phyloP scores from a whole-genome alignment of 2,113 vertebrate species.

The Pagrus major region DNA sequence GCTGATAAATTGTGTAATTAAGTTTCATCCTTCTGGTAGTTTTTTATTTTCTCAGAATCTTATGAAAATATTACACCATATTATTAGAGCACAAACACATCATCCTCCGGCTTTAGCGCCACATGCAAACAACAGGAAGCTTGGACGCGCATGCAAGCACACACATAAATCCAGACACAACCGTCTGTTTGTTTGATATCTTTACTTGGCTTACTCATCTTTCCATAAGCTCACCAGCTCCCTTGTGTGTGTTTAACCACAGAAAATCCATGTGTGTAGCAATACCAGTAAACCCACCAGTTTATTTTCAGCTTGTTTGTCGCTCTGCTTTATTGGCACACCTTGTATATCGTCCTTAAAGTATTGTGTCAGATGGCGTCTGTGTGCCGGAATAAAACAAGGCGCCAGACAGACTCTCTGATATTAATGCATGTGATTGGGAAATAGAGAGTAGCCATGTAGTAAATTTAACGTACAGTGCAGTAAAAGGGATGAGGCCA shows the following conservation, averaged over 20 bases:
- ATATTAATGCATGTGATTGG: conserved; percentile 63
- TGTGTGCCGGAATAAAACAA: conserved; percentile 45
- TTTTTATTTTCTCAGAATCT: neutral
- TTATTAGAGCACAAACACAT: neutral
- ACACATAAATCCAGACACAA: conserved; percentile 37
- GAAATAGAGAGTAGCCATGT: conserved; percentile 59
- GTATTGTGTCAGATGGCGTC: conserved; percentile 54
- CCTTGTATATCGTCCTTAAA: conserved; percentile 68
- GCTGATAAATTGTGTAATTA: conserved; percentile 2
- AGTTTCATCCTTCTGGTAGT: neutral
- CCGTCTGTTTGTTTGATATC: conserved; percentile 49
- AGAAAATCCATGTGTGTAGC: conserved; percentile 66
- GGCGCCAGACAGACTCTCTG: conserved; percentile 62
- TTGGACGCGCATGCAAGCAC: neutral
- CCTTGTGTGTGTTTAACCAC: conserved; percentile 62
- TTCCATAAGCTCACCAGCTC: conserved; percentile 51
- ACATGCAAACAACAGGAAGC: conserved; percentile 11
- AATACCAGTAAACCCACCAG: conserved; percentile 39
- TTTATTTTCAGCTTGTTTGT: conserved; percentile 60
- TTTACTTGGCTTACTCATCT: conserved; percentile 48
- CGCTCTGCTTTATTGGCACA: conserved; percentile 46
- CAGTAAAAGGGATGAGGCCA: conserved; percentile 68
- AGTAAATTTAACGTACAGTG: conserved; percentile 66
- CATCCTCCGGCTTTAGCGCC: neutral
- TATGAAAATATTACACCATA: neutral